Conservation (phyloP, 92 coral and sea anemone genomes). For the Nematostella vectensis region DNA sequence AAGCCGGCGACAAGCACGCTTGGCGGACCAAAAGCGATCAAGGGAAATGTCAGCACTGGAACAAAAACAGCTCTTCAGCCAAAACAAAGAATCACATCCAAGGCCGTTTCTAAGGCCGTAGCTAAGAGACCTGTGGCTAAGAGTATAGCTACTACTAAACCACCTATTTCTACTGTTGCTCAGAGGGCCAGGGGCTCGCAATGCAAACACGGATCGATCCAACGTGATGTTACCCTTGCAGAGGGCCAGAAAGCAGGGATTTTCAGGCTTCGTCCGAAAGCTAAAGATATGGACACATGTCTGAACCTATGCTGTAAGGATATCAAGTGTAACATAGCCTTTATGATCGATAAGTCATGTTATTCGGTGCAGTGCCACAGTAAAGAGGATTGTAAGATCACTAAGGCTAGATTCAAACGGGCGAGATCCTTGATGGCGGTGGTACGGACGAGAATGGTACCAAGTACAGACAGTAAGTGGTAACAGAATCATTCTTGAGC, state of each 20-base stretch:
- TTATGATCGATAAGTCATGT: slow-evolving; percentile 73
- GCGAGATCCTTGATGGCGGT: slow-evolving; percentile 51
- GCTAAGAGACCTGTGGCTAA: not conserved
- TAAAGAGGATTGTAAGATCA: slow-evolving; percentile 61
- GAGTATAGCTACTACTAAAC: slow-evolving; percentile 3
- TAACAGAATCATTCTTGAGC: not conserved
- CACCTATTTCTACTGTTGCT: slow-evolving; percentile 2
- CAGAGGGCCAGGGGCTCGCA: slow-evolving; percentile 32
- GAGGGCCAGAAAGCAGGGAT: slow-evolving; percentile 71
- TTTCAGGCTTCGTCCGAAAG: slow-evolving; percentile 59
- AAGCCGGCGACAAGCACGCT: not conserved
- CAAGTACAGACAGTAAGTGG: slow-evolving; percentile 69
- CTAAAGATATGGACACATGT: slow-evolving; percentile 63
- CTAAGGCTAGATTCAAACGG: slow-evolving; percentile 26
- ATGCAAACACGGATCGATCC: slow-evolving; percentile 60
- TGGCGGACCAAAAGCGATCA: not conserved
- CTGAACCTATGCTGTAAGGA: slow-evolving; percentile 73
- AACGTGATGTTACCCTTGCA: slow-evolving; percentile 64
- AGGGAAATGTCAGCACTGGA: not conserved
- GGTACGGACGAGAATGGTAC: slow-evolving; percentile 31
- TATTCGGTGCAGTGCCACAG: slow-evolving; percentile 78
- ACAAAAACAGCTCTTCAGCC: not conserved
- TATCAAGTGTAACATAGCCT: slow-evolving; percentile 73
- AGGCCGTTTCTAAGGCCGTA: not conserved
- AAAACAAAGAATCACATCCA: not conserved